Base-by-base conservation (phyloP, 1,140 invertebrate species). In the Drosophila serrata region DNA sequence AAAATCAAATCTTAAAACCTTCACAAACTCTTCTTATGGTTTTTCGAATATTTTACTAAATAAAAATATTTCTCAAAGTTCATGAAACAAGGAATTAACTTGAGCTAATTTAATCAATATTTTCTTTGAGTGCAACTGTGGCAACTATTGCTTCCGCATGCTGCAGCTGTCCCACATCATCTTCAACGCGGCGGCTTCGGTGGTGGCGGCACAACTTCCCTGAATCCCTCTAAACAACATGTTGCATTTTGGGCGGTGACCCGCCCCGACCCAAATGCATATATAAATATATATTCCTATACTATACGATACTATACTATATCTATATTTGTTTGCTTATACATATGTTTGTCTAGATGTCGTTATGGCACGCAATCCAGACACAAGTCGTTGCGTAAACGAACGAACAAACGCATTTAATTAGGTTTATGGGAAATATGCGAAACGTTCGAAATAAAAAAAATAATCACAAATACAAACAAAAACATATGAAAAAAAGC, bases 381-480 rank as follows among this genome's bases (percentile, higher is more conserved):
- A 87, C 79, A 82, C 73, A 82, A 76, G 69, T 76, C 70, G 80
- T 87, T 87, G 82, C 82, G 82, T 87, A 87, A 87, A 84, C 81
- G 64, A 75, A 82, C 65, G 72, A 82, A 60, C 75, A 80, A 62
- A 84, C 75, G 65, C 84, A 78, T 88, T 87, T 87, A 87, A 87
- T 87, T 87, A 87, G 84, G 84, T 87, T 87, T 87, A 87, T 88
- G 84, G 84, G 80, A 87, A 87, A 87, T 77, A 82, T 87, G 82
- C 82, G 79, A 82, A 88, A 74, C 73, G 60, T 74, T 56, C 56
- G 62, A 67, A 75, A 65, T 3, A 60, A 64, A 49, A 33, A 74
- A 67, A 75, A 65, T 3, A 60, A 64, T 55, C 39, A 74, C 46
- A 78, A 55, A 75, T 53, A 55, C 40, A 42, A 42, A 19, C 9